Evolutionary conservation across 2,797 vertebrate genomes (phyloP).

Genomic region (Tenualosa thibaudeaui): DNA sequence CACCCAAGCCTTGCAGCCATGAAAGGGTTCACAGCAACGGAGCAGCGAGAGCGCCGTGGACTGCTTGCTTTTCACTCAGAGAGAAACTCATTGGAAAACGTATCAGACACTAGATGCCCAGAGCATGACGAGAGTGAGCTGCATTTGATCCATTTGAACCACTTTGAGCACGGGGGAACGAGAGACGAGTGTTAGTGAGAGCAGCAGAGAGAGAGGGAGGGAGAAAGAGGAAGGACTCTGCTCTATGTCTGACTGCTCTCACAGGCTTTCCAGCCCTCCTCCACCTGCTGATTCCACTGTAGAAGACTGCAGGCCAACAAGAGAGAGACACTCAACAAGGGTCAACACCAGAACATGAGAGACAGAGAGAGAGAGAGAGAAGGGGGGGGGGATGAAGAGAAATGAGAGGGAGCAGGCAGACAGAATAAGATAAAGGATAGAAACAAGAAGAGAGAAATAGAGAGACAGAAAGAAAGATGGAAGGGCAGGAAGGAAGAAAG

Average conservation of each 20-base stretch:
- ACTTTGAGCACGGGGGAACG: no score
- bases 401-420: no score
- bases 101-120: neutral
- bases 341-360: conserved; percentile 3
- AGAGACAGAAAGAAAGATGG: neutral
- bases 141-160: neutral
- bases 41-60: neutral
- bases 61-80: neutral
- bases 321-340: conserved; percentile 35
- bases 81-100: neutral
- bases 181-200: neutral
- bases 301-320: conserved; percentile 31
- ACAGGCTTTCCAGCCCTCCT: conserved; percentile 39
- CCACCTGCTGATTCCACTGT: conserved; percentile 38
- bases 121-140: neutral
- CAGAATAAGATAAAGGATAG: neutral
- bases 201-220: no score
- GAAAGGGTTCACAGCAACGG: neutral
- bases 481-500: neutral
- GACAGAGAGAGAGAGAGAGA: conserved; percentile 36
- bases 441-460: conserved; percentile 12
- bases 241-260: conserved; percentile 50
- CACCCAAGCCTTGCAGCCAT: neutral
- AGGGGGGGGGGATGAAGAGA: no score
- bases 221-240: conserved; percentile 27